Percentiles rank a stretch among this genome's conserved stretches.
Conservation (phyloP, 1,140 invertebrate species). For the Saccostrea glomerata region DNA sequence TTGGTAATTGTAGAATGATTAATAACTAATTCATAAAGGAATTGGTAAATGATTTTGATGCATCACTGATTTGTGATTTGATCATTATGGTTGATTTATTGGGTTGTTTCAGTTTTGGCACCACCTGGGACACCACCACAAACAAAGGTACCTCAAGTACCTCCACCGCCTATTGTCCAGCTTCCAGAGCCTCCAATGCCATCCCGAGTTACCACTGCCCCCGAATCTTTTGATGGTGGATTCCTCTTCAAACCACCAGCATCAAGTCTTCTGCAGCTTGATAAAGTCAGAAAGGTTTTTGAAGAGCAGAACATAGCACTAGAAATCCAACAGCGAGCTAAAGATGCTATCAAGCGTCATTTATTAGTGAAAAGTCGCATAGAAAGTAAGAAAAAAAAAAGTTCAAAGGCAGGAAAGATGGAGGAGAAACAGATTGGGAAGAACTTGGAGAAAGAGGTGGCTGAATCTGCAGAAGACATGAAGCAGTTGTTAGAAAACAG, state of each 20-base stretch:
- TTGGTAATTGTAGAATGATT: no score
- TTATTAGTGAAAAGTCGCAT: not conserved
- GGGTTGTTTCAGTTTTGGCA: not conserved
- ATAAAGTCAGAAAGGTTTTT: constrained; percentile 20
- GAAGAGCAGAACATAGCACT: not conserved
- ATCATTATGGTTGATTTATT: not conserved
- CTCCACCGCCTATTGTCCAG: not conserved
- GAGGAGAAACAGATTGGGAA: constrained; percentile 5
- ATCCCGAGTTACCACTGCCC: not conserved
- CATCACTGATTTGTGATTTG: no score
- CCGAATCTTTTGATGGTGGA: not conserved
- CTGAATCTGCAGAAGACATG: constrained; percentile 22
- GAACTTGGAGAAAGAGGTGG: not conserved
- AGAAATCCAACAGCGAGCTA: constrained; percentile 21
- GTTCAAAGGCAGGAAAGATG: not conserved
- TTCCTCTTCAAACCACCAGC: constrained; percentile 19
- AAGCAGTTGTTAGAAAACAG: constrained; percentile 35
- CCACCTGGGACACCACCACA: not conserved
- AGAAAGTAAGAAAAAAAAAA: constrained; percentile 5
- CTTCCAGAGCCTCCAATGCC: constrained; percentile 14
- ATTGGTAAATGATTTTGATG: no score
- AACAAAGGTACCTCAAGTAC: not conserved
- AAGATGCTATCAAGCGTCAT: constrained; percentile 17
- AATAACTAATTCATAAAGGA: no score
- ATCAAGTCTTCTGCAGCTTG: constrained; percentile 15